phyloP scores from a whole-genome alignment of 2,888 invertebrate genomes.

The Phyllotreta striolata region DNA sequence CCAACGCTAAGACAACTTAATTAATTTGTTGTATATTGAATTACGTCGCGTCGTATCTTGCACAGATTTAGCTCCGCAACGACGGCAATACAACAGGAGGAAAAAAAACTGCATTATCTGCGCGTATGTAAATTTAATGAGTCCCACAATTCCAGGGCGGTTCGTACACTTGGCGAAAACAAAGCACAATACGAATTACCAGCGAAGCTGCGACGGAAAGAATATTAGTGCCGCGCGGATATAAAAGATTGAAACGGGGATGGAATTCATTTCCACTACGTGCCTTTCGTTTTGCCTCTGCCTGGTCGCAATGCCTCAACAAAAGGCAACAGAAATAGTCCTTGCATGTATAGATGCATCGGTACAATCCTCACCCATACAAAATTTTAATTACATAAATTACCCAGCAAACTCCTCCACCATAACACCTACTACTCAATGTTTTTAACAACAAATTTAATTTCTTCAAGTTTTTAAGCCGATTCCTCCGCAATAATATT shows the following conservation, averaged over 20 bases:
- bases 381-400: no score
- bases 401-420: no score
- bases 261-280: conserved; percentile 43
- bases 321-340: conserved; percentile 18
- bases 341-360: conserved; percentile 18
- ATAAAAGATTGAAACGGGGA: conserved; percentile 45
- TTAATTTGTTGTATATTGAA: no score
- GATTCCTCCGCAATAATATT: no score
- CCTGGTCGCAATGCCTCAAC: conserved; percentile 17
- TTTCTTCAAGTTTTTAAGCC: no score
- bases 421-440: no score
- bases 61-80: no score
- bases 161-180: conserved; percentile 38
- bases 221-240: conserved; percentile 41
- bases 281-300: conserved; percentile 39
- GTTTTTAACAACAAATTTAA: no score
- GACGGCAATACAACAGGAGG: no score
- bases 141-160: conserved; percentile 33
- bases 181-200: conserved; percentile 42
- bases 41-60: no score
- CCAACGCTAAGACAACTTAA: no score
- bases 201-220: conserved; percentile 35
- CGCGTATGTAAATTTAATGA: conserved; percentile 47
- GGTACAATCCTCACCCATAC: no score
- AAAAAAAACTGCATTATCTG: conserved; percentile 47